phyloP scores from a whole-genome alignment of 2,797 vertebrate genomes.

The Oophaga sylvatica region DNA sequence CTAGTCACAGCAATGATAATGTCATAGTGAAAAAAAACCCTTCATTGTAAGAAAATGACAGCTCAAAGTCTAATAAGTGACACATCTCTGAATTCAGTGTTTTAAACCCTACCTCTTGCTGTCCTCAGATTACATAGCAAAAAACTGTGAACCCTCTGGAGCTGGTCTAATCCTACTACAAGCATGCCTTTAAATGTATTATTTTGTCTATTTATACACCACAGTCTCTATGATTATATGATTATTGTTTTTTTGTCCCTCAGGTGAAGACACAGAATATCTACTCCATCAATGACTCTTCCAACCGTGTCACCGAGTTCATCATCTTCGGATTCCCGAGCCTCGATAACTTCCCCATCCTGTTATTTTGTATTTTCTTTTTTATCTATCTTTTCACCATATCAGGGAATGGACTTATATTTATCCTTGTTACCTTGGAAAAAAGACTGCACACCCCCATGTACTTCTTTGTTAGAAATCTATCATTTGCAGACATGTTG shows the following conservation, averaged over 20 bases:
- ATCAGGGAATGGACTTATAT: slow-evolving; percentile 6
- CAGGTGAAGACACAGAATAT: neutral
- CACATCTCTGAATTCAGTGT: too few species aligned
- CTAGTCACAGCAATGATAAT: too few species aligned
- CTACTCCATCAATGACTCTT: neutral
- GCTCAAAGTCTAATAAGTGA: too few species aligned
- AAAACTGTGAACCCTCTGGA: too few species aligned
- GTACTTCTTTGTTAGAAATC: slow-evolving; percentile 38
- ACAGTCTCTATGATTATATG: neutral
- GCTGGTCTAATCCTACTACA: too few species aligned
- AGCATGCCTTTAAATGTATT: too few species aligned
- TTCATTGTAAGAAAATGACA: too few species aligned
- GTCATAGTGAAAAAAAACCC: too few species aligned
- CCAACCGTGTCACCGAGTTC: neutral
- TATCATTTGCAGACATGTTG: slow-evolving; percentile 4
- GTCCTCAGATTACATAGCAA: too few species aligned
- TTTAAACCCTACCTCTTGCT: too few species aligned
- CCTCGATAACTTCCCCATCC: neutral
- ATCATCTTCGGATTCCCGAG: slow-evolving; percentile 42
- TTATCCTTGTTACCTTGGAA: neutral
- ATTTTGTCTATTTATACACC: too few species aligned
- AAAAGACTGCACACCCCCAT: slow-evolving; percentile 44
- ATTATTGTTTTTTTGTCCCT: neutral
- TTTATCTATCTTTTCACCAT: slow-evolving; percentile 20
- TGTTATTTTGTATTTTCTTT: slow-evolving; percentile 16